phyloP scores from a whole-genome alignment of 2,113 vertebrate species.

The Brachypteracias leptosomus region DNA sequence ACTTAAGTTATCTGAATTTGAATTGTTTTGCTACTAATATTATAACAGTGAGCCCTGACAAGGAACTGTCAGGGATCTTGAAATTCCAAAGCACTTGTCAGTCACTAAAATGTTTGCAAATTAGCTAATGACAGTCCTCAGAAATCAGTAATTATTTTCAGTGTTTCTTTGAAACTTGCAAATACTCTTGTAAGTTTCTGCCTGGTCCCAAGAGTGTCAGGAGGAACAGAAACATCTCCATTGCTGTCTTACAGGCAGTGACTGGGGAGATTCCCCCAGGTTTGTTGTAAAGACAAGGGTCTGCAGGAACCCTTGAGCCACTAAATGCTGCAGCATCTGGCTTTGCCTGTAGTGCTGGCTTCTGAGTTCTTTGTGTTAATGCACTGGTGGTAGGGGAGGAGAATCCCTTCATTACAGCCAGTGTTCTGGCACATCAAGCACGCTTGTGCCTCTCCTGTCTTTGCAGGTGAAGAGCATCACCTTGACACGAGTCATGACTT shows the following conservation, averaged over 20 bases:
- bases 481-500: neutral
- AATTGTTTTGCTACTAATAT: neutral
- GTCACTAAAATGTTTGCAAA: neutral
- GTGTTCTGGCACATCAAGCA: neutral
- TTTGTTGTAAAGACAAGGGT: neutral
- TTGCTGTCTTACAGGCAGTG: neutral
- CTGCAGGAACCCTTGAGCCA: neutral
- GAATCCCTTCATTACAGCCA: accelerated
- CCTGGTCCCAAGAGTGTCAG: neutral
- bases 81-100: neutral
- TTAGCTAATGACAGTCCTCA: neutral
- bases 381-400: neutral
- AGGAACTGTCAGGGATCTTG: neutral
- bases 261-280: neutral
- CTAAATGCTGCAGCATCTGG: neutral
- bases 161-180: neutral
- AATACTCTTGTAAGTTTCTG: neutral
- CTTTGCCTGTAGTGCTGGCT: accelerated
- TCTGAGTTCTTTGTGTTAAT: neutral
- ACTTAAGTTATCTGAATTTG: neutral
- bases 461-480: neutral
- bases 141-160: neutral
- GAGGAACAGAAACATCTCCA: neutral
- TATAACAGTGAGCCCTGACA: neutral
- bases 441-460: neutral